Evolutionary conservation across 2,113 vertebrate species (phyloP).

Genomic region (Dipodomys spectabilis): DNA sequence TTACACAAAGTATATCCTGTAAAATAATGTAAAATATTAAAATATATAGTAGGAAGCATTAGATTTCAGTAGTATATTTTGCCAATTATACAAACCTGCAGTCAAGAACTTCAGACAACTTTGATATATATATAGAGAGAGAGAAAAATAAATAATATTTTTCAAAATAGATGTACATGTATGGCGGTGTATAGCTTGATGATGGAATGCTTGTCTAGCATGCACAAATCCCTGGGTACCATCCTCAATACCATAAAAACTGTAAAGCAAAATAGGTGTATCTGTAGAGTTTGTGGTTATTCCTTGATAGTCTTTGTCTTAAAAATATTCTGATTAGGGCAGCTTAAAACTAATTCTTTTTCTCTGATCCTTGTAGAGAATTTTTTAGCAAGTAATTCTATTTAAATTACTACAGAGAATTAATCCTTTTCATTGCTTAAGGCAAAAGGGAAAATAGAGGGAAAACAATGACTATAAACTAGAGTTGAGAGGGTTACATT

Average conservation of each 20-base stretch:
- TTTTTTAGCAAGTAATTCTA: slow-evolving; percentile 90
- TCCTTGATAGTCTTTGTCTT: slow-evolving; percentile 77
- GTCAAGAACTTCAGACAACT: slow-evolving; percentile 38
- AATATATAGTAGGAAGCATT: neutral
- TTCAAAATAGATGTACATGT: neutral
- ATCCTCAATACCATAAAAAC: neutral
- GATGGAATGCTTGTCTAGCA: neutral
- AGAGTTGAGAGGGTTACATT: slow-evolving; percentile 88
- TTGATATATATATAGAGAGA: neutral
- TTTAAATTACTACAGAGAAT: slow-evolving; percentile 92
- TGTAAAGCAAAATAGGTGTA: neutral
- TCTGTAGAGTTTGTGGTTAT: slow-evolving; percentile 75
- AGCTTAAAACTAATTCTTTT: slow-evolving; percentile 92
- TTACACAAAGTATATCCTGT: neutral
- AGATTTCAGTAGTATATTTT: neutral
- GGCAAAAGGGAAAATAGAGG: slow-evolving; percentile 85
- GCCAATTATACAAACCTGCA: neutral
- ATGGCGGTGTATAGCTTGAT: neutral
- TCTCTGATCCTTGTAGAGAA: slow-evolving; percentile 91
- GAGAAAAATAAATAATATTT: neutral
- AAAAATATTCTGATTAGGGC: slow-evolving; percentile 87
- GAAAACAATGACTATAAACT: slow-evolving; percentile 90
- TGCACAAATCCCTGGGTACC: neutral
- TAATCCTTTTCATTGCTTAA: slow-evolving; percentile 92
- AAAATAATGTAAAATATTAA: neutral